Percentiles rank a stretch among this genome's conserved stretches.
Evolutionary conservation across 2,888 invertebrate genomes (phyloP).

Genomic region (Chirona hameri): DNA sequence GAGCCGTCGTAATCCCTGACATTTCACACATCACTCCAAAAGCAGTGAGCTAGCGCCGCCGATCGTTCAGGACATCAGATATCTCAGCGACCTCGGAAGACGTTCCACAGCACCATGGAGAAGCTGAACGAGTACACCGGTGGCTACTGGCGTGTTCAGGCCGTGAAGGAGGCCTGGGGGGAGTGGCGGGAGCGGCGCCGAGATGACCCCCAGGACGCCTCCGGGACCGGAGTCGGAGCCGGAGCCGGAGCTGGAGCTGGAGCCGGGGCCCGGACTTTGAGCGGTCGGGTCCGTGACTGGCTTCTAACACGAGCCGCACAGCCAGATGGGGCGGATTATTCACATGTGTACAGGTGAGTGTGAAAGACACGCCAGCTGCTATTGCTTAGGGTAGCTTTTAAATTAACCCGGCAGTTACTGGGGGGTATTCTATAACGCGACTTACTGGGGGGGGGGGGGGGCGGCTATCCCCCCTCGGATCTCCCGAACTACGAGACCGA

Average conservation of each 20-base stretch:
- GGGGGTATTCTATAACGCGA: too few species aligned
- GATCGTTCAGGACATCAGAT: too few species aligned
- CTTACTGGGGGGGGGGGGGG: too few species aligned
- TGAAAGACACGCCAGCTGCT: too few species aligned
- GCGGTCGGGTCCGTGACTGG: conserved; percentile 39
- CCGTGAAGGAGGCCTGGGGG: conserved; percentile 60
- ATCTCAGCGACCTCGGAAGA: too few species aligned
- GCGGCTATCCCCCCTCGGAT: too few species aligned
- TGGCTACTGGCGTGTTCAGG: conserved; percentile 65
- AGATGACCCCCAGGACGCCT: conserved; percentile 28
- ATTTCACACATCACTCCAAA: too few species aligned
- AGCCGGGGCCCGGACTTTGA: conserved; percentile 42
- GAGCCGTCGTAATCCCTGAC: too few species aligned
- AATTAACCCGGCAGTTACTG: too few species aligned
- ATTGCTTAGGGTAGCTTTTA: too few species aligned
- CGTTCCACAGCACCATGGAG: conserved; percentile 56
- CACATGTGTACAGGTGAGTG: not conserved
- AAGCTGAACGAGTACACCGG: conserved; percentile 78
- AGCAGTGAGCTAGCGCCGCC: too few species aligned
- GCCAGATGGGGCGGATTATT: not conserved
- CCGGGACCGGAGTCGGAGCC: conserved; percentile 43
- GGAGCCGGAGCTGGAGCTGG: conserved; percentile 42
- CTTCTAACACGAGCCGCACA: not conserved
- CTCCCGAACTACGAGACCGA: too few species aligned
- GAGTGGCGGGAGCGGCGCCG: conserved; percentile 56